Conservation (phyloP, 2,888 invertebrate species). For the Drosophila emarginata region DNA sequence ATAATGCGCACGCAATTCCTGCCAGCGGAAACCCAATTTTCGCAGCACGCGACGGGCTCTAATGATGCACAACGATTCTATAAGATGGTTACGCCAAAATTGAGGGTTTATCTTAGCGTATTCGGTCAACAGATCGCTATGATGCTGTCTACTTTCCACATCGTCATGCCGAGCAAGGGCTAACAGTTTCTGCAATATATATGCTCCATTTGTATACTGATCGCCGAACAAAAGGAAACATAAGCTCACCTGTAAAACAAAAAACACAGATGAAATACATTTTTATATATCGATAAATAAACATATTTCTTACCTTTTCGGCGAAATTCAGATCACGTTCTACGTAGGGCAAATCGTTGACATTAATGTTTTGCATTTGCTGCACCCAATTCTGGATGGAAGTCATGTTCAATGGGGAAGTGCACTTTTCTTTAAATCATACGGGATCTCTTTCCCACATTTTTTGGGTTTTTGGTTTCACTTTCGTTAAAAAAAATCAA, state of each 20-base stretch:
- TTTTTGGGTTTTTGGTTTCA: too few species aligned
- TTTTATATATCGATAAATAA: too few species aligned
- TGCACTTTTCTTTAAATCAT: constrained; percentile 3
- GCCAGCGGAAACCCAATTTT: constrained; percentile 80
- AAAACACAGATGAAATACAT: not conserved
- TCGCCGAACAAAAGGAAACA: constrained; percentile 79
- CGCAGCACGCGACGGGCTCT: constrained; percentile 78
- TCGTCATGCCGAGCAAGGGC: constrained; percentile 38
- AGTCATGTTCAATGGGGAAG: constrained; percentile 40
- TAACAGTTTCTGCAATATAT: constrained; percentile 76
- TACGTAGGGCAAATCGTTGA: constrained; percentile 80
- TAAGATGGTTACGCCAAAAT: constrained; percentile 82
- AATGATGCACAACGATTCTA: constrained; percentile 84
- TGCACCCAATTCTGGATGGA: constrained; percentile 16
- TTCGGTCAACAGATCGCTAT: constrained; percentile 62
- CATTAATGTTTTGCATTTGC: constrained; percentile 50
- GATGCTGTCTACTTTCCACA: constrained; percentile 14
- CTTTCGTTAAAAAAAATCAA: too few species aligned
- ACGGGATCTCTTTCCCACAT: not conserved
- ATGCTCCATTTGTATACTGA: constrained; percentile 63
- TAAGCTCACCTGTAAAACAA: constrained; percentile 70
- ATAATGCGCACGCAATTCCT: constrained; percentile 74
- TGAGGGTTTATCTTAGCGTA: constrained; percentile 68
- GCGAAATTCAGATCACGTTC: constrained; percentile 83
- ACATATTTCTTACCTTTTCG: constrained; percentile 80